phyloP scores from a whole-genome alignment of 2,113 vertebrate species.

The Polypterus bichir region DNA sequence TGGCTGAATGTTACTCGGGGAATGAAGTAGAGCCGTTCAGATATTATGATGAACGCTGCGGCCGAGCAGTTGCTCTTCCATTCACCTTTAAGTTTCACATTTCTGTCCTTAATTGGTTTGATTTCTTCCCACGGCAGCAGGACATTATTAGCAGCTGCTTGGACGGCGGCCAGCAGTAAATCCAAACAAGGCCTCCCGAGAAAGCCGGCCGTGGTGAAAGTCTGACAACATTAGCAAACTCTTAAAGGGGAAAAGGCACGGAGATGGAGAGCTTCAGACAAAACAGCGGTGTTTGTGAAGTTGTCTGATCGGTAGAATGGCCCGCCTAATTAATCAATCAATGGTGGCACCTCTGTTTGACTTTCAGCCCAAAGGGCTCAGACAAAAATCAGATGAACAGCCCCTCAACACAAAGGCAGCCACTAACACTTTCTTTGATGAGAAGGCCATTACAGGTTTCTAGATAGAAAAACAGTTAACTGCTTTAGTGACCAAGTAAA shows the following conservation, averaged over 20 bases:
- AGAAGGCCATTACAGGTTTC: too few species aligned
- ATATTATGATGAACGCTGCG: slow-evolving; percentile 8
- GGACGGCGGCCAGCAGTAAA: slow-evolving; percentile 33
- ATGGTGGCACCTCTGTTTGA: too few species aligned
- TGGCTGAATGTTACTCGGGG: neutral
- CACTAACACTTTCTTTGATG: too few species aligned
- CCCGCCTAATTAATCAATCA: neutral
- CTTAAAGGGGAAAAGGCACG: neutral
- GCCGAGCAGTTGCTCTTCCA: slow-evolving; percentile 10
- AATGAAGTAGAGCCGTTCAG: slow-evolving; percentile 5
- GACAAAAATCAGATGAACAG: too few species aligned
- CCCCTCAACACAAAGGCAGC: too few species aligned
- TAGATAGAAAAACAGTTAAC: too few species aligned
- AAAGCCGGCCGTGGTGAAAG: slow-evolving; percentile 11
- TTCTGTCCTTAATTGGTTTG: slow-evolving; percentile 42
- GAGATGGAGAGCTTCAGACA: neutral
- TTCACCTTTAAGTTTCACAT: slow-evolving; percentile 43
- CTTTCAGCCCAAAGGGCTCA: too few species aligned
- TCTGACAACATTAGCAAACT: slow-evolving; percentile 7
- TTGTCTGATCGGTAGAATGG: neutral
- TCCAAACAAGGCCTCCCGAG: slow-evolving; percentile 19
- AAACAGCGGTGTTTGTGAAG: slow-evolving; percentile 1
- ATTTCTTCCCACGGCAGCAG: slow-evolving; percentile 34
- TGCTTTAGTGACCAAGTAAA: too few species aligned
- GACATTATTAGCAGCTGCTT: slow-evolving; percentile 55